Percentiles rank a stretch among this genome's conserved stretches.
phyloP scores from a whole-genome alignment of 2,888 invertebrate genomes.

The Ormyrus rosae region DNA sequence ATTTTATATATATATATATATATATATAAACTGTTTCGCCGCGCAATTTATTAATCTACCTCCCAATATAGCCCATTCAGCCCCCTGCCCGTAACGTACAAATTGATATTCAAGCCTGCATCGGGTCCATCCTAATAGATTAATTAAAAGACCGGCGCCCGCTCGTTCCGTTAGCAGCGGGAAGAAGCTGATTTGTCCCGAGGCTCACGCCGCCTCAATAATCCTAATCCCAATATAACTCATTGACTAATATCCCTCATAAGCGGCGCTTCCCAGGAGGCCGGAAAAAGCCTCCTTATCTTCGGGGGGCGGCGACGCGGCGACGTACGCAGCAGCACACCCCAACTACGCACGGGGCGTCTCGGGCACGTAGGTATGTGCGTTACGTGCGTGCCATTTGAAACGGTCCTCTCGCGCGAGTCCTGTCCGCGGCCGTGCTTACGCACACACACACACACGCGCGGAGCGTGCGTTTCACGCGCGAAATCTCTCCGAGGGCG shows the following conservation, averaged over 20 bases:
- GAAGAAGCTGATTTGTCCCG: background rate
- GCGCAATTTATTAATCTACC: too few relatives aligned
- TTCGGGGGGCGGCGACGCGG: background rate
- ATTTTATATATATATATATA: too few relatives aligned
- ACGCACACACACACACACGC: background rate
- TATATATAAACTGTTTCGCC: too few relatives aligned
- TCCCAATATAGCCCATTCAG: too few relatives aligned
- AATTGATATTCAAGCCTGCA: too few relatives aligned
- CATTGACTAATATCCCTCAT: slow-evolving; percentile 20
- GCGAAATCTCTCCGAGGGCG: too few relatives aligned
- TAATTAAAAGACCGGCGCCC: too few relatives aligned
- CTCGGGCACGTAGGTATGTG: slow-evolving; percentile 11
- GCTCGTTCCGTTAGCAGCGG: too few relatives aligned
- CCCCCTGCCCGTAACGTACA: too few relatives aligned
- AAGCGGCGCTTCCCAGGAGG: background rate
- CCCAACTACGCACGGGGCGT: background rate
- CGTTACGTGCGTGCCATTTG: slow-evolving; percentile 31
- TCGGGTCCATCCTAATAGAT: too few relatives aligned
- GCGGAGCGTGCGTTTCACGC: too few relatives aligned
- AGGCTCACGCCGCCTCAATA: background rate
- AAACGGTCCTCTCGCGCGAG: background rate
- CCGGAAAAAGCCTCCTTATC: slow-evolving; percentile 31
- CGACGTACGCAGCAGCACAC: background rate
- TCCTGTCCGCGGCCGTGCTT: background rate
- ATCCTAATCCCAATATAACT: slow-evolving; percentile 12